Evolutionary conservation across 2,797 vertebrate species (phyloP).

Genomic region (Anas acuta): DNA sequence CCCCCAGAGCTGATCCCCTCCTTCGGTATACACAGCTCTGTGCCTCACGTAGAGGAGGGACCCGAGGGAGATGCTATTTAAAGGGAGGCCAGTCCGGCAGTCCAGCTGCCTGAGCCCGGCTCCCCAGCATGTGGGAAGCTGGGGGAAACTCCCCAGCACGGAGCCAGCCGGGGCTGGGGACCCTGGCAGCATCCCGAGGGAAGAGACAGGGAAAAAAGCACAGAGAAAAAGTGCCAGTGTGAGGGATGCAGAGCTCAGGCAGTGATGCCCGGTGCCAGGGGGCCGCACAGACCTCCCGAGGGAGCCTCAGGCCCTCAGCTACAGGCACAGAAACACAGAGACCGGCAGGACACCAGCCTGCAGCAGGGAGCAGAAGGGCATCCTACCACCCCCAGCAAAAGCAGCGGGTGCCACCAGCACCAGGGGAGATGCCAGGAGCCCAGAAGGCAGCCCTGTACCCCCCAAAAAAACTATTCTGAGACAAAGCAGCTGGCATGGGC

Average conservation of each 20-base stretch:
- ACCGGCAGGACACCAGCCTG: background rate
- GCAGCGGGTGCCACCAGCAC: background rate
- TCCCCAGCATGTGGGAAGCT: background rate
- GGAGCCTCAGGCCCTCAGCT: background rate
- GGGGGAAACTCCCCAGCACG: fast-evolving
- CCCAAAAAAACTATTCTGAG: background rate
- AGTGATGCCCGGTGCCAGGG: background rate
- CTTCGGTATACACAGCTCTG: background rate
- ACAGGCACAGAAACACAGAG: background rate
- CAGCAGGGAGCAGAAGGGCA: background rate
- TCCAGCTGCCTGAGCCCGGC: background rate
- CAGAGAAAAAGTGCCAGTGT: background rate
- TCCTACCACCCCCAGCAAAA: background rate
- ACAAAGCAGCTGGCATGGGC: background rate
- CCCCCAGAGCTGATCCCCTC: background rate
- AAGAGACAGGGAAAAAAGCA: fast-evolving
- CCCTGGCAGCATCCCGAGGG: background rate
- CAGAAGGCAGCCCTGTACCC: background rate
- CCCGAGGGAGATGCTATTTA: background rate
- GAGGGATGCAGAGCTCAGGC: background rate
- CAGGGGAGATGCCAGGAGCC: background rate
- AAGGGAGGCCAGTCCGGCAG: background rate
- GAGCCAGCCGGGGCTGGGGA: background rate
- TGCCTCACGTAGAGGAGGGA: background rate
- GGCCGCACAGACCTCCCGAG: background rate